A percentile compares a stretch with the other conserved stretches of the same genome.
These are phyloP conservation scores for Pristionchus mayeri DNA, from an alignment of 2,888 invertebrate species.

Conservation along the genomic window DNA sequence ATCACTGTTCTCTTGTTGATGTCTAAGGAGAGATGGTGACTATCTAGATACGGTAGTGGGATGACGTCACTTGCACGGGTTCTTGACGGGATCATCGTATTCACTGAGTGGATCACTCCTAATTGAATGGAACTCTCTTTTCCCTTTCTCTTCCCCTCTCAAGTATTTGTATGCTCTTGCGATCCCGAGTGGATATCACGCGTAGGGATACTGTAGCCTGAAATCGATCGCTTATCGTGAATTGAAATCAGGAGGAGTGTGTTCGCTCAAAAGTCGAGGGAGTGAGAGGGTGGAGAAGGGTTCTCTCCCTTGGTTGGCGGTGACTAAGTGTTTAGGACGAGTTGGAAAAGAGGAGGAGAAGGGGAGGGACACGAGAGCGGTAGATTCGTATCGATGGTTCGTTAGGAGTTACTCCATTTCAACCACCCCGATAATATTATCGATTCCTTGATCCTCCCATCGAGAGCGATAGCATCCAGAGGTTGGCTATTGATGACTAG, in stretches of 20 bases:
- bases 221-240: slow-evolving; percentile 11
- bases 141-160: slow-evolving; percentile 8
- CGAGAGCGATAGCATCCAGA: background rate
- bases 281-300: background rate
- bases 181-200: background rate
- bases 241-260: slow-evolving; percentile 21
- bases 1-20: background rate
- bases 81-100: background rate
- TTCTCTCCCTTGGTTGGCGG: slow-evolving; percentile 6
- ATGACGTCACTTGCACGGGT: background rate
- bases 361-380: background rate
- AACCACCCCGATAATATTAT: background rate
- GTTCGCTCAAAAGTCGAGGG: background rate
- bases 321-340: slow-evolving; percentile 44
- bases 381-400: slow-evolving; percentile 12
- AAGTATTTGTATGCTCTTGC: background rate
- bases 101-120: background rate
- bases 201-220: slow-evolving; percentile 6
- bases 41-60: background rate
- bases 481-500: background rate
- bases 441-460: background rate
- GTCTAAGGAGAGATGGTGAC: background rate
- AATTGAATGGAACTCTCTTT: slow-evolving; percentile 9
- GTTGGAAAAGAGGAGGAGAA: background rate
- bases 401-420: background rate